Evolutionary conservation across 2,113 vertebrate genomes (phyloP).

Genomic region (Otolemur garnettii): DNA sequence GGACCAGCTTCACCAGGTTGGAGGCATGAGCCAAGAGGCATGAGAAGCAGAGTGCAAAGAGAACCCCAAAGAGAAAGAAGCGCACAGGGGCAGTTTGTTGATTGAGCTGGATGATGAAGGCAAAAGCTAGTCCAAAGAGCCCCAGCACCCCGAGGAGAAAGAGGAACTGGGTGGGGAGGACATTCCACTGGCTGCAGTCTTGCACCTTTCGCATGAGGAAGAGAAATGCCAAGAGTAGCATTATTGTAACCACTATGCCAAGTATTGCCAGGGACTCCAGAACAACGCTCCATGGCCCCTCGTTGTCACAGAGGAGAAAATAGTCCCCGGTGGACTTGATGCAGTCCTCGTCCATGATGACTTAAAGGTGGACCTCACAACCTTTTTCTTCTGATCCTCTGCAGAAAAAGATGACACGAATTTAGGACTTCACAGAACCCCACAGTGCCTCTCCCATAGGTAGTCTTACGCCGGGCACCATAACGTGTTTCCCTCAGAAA

Average conservation of each 20-base stretch:
- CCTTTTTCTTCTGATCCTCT: no score
- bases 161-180: slow-evolving; percentile 86
- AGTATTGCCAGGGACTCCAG: slow-evolving; percentile 89
- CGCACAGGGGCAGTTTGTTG: slow-evolving; percentile 89
- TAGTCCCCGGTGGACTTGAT: slow-evolving; percentile 78
- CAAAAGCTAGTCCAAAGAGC: slow-evolving; percentile 90
- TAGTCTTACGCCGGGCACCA: not conserved
- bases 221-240: slow-evolving; percentile 86
- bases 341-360: slow-evolving; percentile 85
- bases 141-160: slow-evolving; percentile 90
- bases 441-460: not conserved
- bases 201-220: slow-evolving; percentile 84
- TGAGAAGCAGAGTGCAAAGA: slow-evolving; percentile 91
- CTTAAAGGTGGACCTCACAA: not conserved
- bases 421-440: not conserved
- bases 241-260: slow-evolving; percentile 87
- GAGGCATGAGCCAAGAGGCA: slow-evolving; percentile 88
- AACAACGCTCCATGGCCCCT: slow-evolving; percentile 88
- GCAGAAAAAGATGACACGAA: not conserved
- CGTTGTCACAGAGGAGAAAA: slow-evolving; percentile 87
- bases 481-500: not conserved
- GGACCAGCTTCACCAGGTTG: slow-evolving; percentile 88
- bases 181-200: slow-evolving; percentile 79
- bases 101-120: slow-evolving; percentile 89
- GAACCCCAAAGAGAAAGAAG: slow-evolving; percentile 90